phyloP scores from a whole-genome alignment of 2,113 vertebrate species.

The Corvus hawaiiensis region DNA sequence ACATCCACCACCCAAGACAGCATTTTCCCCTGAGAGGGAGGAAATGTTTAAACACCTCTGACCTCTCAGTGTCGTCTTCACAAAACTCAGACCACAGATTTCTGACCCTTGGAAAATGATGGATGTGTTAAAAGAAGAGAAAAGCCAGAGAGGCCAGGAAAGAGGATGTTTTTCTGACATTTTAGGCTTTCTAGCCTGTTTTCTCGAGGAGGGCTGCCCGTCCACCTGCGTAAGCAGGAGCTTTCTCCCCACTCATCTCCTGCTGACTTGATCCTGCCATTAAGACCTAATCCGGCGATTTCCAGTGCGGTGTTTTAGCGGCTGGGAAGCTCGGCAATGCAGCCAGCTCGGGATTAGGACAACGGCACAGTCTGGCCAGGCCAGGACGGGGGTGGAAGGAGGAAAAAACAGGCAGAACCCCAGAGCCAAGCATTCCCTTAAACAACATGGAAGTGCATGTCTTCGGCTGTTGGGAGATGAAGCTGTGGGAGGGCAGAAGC shows the following conservation, averaged over 20 bases:
- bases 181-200: background rate
- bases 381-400: background rate
- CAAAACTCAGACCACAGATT: background rate
- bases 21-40: background rate
- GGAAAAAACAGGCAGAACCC: background rate
- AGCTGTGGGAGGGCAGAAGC: background rate
- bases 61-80: background rate
- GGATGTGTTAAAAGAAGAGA: background rate
- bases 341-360: slow-evolving; percentile 38
- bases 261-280: slow-evolving; percentile 1
- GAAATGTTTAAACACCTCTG: background rate
- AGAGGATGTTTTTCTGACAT: background rate
- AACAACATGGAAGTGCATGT: background rate
- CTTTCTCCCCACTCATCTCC: background rate
- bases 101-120: background rate
- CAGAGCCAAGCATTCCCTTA: background rate
- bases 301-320: background rate
- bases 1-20: background rate
- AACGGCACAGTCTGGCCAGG: background rate
- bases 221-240: background rate
- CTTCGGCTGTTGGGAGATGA: background rate
- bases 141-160: background rate
- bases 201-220: background rate
- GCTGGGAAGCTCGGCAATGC: background rate
- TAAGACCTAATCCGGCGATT: slow-evolving; percentile 17